Evolutionary conservation across 2,113 vertebrate genomes (phyloP).

Genomic region (Arvicanthis niloticus): DNA sequence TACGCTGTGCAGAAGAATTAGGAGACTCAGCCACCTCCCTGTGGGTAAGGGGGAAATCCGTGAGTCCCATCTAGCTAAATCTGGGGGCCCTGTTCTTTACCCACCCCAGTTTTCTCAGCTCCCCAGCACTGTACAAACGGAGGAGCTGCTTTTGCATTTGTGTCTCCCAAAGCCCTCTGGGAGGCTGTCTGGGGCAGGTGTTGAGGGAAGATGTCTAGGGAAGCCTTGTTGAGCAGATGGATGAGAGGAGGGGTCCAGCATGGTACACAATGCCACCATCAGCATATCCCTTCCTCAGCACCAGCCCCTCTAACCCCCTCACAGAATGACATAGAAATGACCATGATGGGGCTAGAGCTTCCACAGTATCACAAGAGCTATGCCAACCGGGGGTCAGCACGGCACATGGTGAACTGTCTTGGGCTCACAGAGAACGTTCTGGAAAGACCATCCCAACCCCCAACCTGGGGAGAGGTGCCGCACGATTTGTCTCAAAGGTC

Average conservation of each 20-base stretch:
- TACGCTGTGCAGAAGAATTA: no score
- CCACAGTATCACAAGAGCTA: slow-evolving; percentile 36
- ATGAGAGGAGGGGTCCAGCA: background rate
- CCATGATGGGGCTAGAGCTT: slow-evolving; percentile 25
- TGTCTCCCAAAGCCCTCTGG: background rate
- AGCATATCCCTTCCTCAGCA: background rate
- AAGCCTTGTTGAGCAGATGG: background rate
- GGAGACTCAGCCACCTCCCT: background rate
- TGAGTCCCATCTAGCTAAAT: background rate
- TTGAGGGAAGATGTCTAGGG: no score
- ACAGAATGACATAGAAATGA: background rate
- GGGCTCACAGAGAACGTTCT: slow-evolving; percentile 71
- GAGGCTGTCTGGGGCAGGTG: background rate
- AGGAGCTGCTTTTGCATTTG: background rate
- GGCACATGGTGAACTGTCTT: slow-evolving; percentile 66
- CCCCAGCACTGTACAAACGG: background rate
- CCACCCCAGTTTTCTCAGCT: background rate
- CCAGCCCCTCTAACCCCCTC: background rate
- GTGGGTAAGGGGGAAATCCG: background rate
- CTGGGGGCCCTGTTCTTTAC: background rate
- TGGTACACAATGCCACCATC: no score
- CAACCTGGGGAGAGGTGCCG: slow-evolving; percentile 73
- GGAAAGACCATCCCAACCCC: slow-evolving; percentile 76
- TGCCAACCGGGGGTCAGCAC: background rate
- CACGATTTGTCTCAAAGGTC: slow-evolving; percentile 84